These are phyloP conservation scores for Cryptomyrus ogoouensis DNA, from an alignment of 2,113 vertebrate species.

Conservation along the genomic window DNA sequence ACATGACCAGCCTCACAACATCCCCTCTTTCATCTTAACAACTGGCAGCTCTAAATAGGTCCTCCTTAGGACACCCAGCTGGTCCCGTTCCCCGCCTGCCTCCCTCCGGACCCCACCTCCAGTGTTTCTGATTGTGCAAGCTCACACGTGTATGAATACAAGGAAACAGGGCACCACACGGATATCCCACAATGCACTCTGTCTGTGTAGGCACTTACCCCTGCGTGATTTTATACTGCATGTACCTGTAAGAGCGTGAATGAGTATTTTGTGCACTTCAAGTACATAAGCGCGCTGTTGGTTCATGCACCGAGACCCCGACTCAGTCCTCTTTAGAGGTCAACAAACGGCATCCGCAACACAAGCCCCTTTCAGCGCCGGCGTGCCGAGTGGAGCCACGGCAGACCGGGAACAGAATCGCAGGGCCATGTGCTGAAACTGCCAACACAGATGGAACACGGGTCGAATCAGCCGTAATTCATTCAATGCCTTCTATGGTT, in stretches of 20 bases:
- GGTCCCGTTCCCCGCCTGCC: not conserved
- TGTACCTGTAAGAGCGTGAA: not conserved
- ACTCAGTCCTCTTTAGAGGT: not conserved
- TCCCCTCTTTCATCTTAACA: conserved; percentile 39
- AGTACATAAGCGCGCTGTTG: not conserved
- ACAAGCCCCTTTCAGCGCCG: not conserved
- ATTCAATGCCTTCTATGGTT: not conserved
- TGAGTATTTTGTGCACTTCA: not conserved
- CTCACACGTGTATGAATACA: not conserved
- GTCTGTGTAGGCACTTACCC: not conserved
- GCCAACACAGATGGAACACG: not conserved
- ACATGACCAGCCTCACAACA: conserved; percentile 11
- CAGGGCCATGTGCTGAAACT: not conserved
- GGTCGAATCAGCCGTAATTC: not conserved
- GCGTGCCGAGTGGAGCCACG: not conserved
- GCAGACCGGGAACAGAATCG: not conserved
- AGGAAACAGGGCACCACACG: not conserved
- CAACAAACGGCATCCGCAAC: not conserved
- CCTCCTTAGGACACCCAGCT: not conserved
- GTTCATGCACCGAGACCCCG: not conserved
- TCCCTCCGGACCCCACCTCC: not conserved
- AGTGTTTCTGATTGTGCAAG: conserved; percentile 14
- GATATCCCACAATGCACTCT: not conserved
- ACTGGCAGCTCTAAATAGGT: conserved; percentile 31
- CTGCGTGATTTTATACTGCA: not conserved